A percentile compares a stretch with the other conserved stretches of the same genome.
phyloP scores from a whole-genome alignment of 2,113 vertebrate genomes.

The Oplegnathus fasciatus region DNA sequence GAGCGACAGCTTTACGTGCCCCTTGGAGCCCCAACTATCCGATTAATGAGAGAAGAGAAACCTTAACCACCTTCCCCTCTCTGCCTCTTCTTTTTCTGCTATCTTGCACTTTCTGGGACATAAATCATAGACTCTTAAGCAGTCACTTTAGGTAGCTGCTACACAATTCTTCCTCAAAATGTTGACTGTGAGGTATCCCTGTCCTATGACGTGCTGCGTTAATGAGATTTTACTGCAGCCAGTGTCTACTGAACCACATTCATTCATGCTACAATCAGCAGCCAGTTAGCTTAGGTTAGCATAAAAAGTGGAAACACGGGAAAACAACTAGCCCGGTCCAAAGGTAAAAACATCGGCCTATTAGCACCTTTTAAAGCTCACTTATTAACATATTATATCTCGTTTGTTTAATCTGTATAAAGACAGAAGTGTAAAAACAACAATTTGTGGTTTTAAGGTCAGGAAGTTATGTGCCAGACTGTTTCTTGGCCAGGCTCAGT shows the following conservation, averaged over 20 bases:
- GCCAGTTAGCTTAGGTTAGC: neutral
- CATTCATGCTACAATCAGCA: too few relatives aligned
- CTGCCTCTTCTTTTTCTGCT: constrained; percentile 68
- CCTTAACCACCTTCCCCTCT: constrained; percentile 64
- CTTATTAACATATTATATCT: neutral
- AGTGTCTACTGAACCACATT: constrained; percentile 30
- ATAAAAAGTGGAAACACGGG: neutral
- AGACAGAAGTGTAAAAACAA: neutral
- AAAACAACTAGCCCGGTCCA: neutral
- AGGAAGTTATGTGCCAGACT: neutral
- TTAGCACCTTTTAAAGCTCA: neutral
- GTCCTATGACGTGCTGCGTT: constrained; percentile 28
- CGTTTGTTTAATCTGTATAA: neutral
- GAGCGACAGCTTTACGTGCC: constrained; percentile 76
- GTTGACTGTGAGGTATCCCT: constrained; percentile 54
- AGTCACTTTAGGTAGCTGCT: constrained; percentile 59
- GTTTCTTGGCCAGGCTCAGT: neutral
- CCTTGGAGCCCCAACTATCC: constrained; percentile 73
- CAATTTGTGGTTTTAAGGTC: neutral
- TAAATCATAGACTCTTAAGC: constrained; percentile 78
- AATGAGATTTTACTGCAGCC: constrained; percentile 49
- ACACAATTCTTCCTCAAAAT: constrained; percentile 61
- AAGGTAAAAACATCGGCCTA: neutral
- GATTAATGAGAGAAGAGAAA: constrained; percentile 80
- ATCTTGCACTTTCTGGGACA: constrained; percentile 73